Evolutionary conservation across 2,797 vertebrate species (phyloP).

Genomic region (Clarias platycephalus): DNA sequence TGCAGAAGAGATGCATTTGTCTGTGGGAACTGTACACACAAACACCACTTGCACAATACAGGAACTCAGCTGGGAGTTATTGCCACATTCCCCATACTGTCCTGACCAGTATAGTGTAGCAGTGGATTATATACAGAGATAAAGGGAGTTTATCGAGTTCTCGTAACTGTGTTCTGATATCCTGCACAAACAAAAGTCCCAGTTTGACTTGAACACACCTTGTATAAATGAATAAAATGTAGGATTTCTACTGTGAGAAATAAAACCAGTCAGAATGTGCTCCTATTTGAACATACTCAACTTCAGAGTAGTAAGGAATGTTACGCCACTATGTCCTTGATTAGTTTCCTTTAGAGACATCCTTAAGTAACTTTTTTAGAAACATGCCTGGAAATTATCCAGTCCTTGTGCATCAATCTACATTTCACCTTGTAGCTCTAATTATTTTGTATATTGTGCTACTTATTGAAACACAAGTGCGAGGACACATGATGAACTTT

Average conservation of each 20-base stretch:
- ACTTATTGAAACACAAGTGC: neutral
- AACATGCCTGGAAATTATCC: neutral
- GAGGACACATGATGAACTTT: neutral
- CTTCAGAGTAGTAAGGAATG: neutral
- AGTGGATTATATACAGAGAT: no score
- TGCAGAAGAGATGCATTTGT: no score
- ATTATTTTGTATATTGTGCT: neutral
- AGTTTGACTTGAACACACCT: neutral
- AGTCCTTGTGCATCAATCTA: neutral
- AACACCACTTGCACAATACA: no score
- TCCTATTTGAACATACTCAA: neutral
- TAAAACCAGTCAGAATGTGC: neutral
- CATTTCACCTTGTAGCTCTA: no score
- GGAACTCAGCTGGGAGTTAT: no score
- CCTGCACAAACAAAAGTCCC: no score
- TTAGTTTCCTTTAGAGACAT: neutral
- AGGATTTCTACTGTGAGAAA: neutral
- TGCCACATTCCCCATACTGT: no score
- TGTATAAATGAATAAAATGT: neutral
- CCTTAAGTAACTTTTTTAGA: neutral
- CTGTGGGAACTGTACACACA: no score
- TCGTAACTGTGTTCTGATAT: no score
- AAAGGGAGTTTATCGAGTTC: no score
- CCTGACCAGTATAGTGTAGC: no score
- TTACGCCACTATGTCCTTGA: neutral